Base-by-base conservation (phyloP, 2,888 invertebrate genomes). In the Hirtodrosophila alboralis region DNA sequence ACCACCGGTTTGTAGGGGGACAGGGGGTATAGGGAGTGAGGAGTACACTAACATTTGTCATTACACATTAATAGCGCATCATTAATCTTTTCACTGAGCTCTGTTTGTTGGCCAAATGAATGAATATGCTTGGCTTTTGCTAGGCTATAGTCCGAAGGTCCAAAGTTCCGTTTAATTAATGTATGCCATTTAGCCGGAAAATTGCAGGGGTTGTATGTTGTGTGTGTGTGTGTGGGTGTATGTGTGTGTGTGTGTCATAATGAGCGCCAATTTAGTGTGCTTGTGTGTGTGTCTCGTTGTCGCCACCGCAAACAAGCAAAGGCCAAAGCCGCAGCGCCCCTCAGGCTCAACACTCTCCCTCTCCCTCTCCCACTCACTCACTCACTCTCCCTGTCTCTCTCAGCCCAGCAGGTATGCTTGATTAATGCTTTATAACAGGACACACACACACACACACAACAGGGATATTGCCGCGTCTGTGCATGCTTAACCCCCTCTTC, bases 11-110 rank as follows among this genome's bases (percentile, higher is more conserved):
- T n/a, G n/a, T n/a, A n/a, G 23, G 4, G 4, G 10, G 6, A 23
- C 34, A 10, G 33, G 2, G 36, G 3, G 9, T 4, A n/a, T n/a
- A n/a, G 26, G n/a, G 34, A 4, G 16, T 5, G 4, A 7, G 48
- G 59, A 60, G 60, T 66, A 67, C 70, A 83, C 84, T 81, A 84
- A 81, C 83, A 87, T 88, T 88, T 84, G 86, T 87, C 88, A 88
- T 88, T 88, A 88, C 72, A 84, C 87, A 86, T 88, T 88, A 88
- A 87, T 88, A 87, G 87, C 86, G 77, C 72, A 74, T 76, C 88
- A 88, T 88, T 88, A 88, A 88, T 88, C 88, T 88, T 87, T 86
- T 70, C 63, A 77, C n/a, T 76, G 77, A 63, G 69, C 66, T n/a
- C n/a, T n/a, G n/a, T n/a, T n/a, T 64, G 69, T 45, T 68, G 57